phyloP scores from a whole-genome alignment of 2,888 invertebrate genomes.

The Atethmia centrago region DNA sequence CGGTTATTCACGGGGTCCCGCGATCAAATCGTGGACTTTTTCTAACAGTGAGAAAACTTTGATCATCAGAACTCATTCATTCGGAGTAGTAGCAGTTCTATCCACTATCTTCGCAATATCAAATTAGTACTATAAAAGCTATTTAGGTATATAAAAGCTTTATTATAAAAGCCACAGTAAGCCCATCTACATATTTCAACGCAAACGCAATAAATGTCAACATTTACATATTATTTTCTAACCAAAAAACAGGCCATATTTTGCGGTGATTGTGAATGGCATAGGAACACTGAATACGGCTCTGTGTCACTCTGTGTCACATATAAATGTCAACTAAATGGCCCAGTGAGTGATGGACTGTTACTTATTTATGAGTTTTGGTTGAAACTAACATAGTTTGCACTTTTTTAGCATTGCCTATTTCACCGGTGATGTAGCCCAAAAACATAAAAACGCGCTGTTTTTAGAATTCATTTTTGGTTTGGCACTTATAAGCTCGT shows the following conservation, averaged over 20 bases:
- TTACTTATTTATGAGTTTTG: constrained; percentile 37
- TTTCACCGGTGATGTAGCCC: neutral
- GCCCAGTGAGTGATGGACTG: constrained; percentile 39
- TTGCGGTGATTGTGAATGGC: constrained; percentile 30
- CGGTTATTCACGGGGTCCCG: too few relatives aligned
- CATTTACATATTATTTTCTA: constrained; percentile 38
- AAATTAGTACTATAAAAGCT: constrained; percentile 5
- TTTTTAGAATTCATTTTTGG: neutral
- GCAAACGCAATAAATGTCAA: constrained; percentile 44
- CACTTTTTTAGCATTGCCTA: constrained; percentile 1
- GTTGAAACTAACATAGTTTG: constrained; percentile 4
- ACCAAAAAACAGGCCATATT: constrained; percentile 37
- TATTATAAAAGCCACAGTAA: constrained; percentile 12
- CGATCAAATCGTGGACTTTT: neutral
- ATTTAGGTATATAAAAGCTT: constrained; percentile 6
- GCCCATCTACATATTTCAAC: constrained; percentile 41
- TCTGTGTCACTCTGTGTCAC: constrained; percentile 39
- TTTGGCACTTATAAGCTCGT: neutral
- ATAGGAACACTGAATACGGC: constrained; percentile 18
- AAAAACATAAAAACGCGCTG: neutral
- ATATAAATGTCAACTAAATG: constrained; percentile 55
- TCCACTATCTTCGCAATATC: neutral
- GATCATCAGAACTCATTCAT: neutral
- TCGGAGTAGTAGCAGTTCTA: neutral
- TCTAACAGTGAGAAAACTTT: too few relatives aligned